Evolutionary conservation across 2,797 vertebrate genomes (phyloP).

Genomic region (Chaenodraco wilsoni): DNA sequence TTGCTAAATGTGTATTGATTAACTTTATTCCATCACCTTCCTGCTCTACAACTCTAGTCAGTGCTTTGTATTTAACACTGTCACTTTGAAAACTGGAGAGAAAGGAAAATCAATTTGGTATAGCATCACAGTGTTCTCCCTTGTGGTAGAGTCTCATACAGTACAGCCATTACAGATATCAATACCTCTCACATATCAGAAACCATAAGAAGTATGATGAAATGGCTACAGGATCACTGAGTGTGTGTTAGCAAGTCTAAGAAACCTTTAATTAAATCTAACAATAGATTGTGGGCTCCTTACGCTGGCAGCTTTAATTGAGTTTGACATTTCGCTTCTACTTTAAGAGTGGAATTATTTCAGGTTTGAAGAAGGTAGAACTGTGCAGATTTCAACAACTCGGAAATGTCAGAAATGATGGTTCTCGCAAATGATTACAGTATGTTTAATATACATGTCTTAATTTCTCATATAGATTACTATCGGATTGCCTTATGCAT

Average conservation of each 20-base stretch:
- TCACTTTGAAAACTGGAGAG: slow-evolving; percentile 44
- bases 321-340: slow-evolving; percentile 31
- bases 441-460: no score
- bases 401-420: not conserved
- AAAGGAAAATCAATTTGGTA: slow-evolving; percentile 53
- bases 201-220: slow-evolving; percentile 5
- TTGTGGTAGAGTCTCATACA: not conserved
- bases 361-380: not conserved
- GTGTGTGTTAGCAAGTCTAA: not conserved
- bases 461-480: no score
- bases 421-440: no score
- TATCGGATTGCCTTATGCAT: no score
- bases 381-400: not conserved
- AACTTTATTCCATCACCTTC: slow-evolving; percentile 37
- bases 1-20: slow-evolving; percentile 63
- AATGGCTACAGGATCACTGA: slow-evolving; percentile 10
- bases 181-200: slow-evolving; percentile 40
- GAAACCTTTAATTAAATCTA: slow-evolving; percentile 37
- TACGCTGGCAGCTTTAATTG: slow-evolving; percentile 21
- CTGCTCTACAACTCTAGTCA: slow-evolving; percentile 16
- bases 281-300: slow-evolving; percentile 22
- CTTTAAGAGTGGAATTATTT: slow-evolving; percentile 1
- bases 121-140: slow-evolving; percentile 18
- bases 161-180: slow-evolving; percentile 27
- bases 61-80: slow-evolving; percentile 29